Evolutionary conservation across 2,888 invertebrate genomes (phyloP), one percentile per base, ranked within the genome.

Genomic region (Cosmorhoe ocellata): DNA sequence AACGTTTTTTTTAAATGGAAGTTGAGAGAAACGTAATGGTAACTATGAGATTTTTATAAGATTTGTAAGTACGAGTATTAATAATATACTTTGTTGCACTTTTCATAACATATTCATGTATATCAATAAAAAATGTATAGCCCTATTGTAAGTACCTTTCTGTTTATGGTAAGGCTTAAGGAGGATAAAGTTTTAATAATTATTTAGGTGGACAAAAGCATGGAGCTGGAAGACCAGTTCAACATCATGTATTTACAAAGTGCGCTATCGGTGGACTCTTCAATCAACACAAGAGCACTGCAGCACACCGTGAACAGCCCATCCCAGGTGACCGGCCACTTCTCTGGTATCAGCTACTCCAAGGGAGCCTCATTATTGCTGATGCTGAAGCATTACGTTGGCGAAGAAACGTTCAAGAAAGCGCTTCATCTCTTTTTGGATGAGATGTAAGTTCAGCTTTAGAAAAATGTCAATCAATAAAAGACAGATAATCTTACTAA

Each of bases 171-270:
- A n/a, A n/a, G n/a, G n/a, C n/a, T n/a, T n/a, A n/a, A n/a, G n/a
- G n/a, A n/a, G n/a, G n/a, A n/a, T n/a, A n/a, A n/a, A 18, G 18
- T 18, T 18, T 24, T 24, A 1, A 24, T 24, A 24, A 3, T 7
- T 49, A 62, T 51, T 1, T 51, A 89, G 88, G 74, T 83, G 0
- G 76, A 86, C 44, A 54, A 58, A 28, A 44, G 60, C 0, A 44
- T 94, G 91, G 92, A 93, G 34, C 71, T 95, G 41, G 92, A 91
- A 55, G 91, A 93, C 11, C 95, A 95, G 72, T 96, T 95, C 70
- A 92, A 94, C 13, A 85, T 94, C 0, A 92, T 93, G 64, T 93
- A 94, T 61, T 48, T 95, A 0, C 96, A 96, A 64, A 80, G 83
- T 1, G 93, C 93, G 0, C 81, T 95, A 40, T 82, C 79, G 0